Evolutionary conservation across 2,888 invertebrate species (phyloP).

Genomic region (Charanyca ferruginea): DNA sequence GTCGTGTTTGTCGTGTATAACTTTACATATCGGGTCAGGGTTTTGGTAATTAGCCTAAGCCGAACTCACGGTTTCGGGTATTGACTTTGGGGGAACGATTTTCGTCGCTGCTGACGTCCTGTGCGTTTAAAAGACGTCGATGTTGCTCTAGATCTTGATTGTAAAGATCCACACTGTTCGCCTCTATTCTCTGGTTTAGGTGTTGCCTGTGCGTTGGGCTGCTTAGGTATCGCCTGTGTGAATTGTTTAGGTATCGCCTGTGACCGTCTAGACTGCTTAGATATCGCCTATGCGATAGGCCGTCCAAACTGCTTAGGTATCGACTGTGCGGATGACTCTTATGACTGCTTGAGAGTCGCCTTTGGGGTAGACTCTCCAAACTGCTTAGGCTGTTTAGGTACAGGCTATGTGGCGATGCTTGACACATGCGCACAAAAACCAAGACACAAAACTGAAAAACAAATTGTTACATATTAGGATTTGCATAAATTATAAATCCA

Average conservation of each 20-base stretch:
- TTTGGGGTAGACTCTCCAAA: neutral
- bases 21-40: neutral
- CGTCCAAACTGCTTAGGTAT: neutral
- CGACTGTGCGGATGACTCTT: neutral
- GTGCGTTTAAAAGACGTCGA: neutral
- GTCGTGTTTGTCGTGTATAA: neutral
- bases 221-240: too few relatives aligned
- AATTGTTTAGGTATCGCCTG: neutral
- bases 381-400: neutral
- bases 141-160: neutral
- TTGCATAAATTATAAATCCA: neutral
- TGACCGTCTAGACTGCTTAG: neutral
- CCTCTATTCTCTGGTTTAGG: too few relatives aligned
- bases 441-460: constrained; percentile 28
- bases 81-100: neutral
- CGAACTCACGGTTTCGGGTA: neutral
- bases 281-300: neutral
- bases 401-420: neutral
- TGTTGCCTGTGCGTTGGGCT: too few relatives aligned
- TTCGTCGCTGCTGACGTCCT: too few relatives aligned
- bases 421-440: constrained; percentile 4
- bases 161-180: neutral
- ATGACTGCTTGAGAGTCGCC: too few relatives aligned
- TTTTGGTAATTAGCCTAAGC: neutral
- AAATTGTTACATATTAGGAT: constrained; percentile 4